phyloP scores from a whole-genome alignment of 2,888 invertebrate genomes.

The Drosophila longiperda region DNA sequence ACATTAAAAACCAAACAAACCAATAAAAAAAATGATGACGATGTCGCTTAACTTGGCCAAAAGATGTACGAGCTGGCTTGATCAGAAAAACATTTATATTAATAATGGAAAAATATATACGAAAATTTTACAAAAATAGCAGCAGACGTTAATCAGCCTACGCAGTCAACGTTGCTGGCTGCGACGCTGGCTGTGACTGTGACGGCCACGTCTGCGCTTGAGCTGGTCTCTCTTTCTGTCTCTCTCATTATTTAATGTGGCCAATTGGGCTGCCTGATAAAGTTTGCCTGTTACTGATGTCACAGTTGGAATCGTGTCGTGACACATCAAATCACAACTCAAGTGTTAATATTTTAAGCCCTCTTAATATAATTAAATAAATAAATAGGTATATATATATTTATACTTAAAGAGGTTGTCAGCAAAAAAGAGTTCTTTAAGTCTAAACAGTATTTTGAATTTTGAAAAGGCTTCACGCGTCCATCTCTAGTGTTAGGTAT shows the following conservation, averaged over 20 bases:
- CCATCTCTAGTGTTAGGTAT: conserved; percentile 2
- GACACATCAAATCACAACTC: neutral
- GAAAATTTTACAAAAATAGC: conserved; percentile 54
- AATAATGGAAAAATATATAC: conserved; percentile 57
- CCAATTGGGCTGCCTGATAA: conserved; percentile 55
- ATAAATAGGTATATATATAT: neutral
- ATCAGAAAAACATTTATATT: conserved; percentile 55
- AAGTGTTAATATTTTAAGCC: neutral
- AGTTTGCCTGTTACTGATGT: conserved; percentile 15
- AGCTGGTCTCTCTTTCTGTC: conserved; percentile 9
- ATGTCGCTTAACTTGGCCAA: conserved; percentile 54
- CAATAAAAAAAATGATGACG: conserved; percentile 59
- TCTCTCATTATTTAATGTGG: conserved; percentile 8
- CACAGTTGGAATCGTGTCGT: neutral
- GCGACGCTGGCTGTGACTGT: conserved; percentile 3
- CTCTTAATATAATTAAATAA: neutral
- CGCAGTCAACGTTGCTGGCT: conserved; percentile 27
- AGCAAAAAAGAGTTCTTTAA: neutral
- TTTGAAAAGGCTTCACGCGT: neutral
- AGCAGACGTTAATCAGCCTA: conserved; percentile 65
- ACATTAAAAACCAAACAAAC: conserved; percentile 61
- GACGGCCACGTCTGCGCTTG: conserved; percentile 9
- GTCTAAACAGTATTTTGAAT: neutral
- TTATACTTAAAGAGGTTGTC: neutral
- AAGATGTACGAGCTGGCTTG: conserved; percentile 49